phyloP scores from a whole-genome alignment of 2,113 vertebrate genomes.

The Ibidorhyncha struthersii region DNA sequence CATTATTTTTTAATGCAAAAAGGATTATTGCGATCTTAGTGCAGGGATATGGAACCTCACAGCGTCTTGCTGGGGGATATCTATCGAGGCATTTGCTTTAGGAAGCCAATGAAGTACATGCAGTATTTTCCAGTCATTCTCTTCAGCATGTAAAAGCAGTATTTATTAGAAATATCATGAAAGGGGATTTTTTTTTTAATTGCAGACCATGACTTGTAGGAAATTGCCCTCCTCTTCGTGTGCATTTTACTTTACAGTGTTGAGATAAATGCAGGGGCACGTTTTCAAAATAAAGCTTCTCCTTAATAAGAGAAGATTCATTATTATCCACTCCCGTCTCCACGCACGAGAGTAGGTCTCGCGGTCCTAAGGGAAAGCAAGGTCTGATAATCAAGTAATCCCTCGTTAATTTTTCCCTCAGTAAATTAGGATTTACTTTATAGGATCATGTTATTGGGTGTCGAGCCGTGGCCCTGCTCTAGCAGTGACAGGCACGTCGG shows the following conservation, averaged over 20 bases:
- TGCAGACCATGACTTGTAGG: background rate
- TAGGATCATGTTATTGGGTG: background rate
- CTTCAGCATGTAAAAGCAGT: background rate
- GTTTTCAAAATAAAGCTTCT: background rate
- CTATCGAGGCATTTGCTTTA: background rate
- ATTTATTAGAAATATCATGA: constrained; percentile 10
- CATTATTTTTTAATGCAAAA: constrained; percentile 75
- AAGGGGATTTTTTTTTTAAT: background rate
- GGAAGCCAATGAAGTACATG: background rate
- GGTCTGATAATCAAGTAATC: background rate
- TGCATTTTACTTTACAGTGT: background rate
- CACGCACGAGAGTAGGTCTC: background rate
- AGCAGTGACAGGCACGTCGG: accelerated
- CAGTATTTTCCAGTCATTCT: background rate
- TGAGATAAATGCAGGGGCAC: background rate
- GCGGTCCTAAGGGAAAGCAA: background rate
- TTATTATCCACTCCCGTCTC: background rate
- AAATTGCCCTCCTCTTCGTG: background rate
- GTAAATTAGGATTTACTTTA: background rate
- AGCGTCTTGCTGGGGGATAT: background rate
- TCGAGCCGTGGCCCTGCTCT: background rate
- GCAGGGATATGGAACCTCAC: background rate
- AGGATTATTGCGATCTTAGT: constrained; percentile 35
- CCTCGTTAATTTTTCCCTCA: background rate
- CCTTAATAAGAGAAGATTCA: background rate